Evolutionary conservation across 2,888 invertebrate genomes (phyloP).

Genomic region (Pterostichus niger): DNA sequence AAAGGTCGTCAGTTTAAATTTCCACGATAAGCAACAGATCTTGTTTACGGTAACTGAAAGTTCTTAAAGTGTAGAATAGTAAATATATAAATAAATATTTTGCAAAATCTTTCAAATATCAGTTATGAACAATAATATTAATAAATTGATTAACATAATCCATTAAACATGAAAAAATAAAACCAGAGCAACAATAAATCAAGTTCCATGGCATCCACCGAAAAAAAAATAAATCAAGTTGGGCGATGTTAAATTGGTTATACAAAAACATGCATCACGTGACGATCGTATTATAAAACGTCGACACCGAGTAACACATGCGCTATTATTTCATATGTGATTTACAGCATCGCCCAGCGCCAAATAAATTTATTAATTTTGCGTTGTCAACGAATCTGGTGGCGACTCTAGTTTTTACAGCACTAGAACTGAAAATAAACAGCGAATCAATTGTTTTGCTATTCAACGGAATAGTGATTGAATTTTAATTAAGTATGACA

Average conservation of each 20-base stretch:
- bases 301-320: conserved; percentile 27
- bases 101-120: too few relatives aligned
- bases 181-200: conserved; percentile 7
- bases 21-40: too few relatives aligned
- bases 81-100: too few relatives aligned
- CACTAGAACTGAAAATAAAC: conserved; percentile 36
- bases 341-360: conserved; percentile 1
- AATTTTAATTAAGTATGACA: conserved; percentile 29
- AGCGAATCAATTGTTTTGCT: conserved; percentile 43
- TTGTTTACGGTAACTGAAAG: too few relatives aligned
- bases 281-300: conserved; percentile 40
- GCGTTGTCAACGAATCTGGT: neutral
- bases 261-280: conserved; percentile 51
- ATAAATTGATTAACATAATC: conserved; percentile 14
- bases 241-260: conserved; percentile 41
- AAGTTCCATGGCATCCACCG: conserved; percentile 4
- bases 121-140: neutral
- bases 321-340: conserved; percentile 51
- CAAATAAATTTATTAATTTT: conserved; percentile 53
- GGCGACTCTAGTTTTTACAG: conserved; percentile 37
- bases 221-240: conserved; percentile 57
- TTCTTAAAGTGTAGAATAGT: too few relatives aligned
- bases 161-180: neutral
- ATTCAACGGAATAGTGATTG: conserved; percentile 42
- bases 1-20: too few relatives aligned